Conservation (phyloP, 2,797 vertebrate species). For the Euphonia xanthogaster region DNA sequence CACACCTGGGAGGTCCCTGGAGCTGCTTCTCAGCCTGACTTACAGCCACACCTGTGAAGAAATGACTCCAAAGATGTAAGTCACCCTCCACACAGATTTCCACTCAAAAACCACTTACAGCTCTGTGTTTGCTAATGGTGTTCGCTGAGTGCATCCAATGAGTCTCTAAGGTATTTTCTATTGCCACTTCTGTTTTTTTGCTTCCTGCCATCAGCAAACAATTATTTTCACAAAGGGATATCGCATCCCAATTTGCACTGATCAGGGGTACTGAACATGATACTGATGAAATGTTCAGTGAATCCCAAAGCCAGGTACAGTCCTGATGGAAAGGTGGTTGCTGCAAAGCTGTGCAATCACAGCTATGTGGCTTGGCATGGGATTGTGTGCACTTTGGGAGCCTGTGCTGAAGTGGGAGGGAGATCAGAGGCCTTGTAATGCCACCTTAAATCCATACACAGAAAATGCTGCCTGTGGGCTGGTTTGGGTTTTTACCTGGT, state of each 20-base stretch:
- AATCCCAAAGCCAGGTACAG: neutral
- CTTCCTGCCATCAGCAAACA: neutral
- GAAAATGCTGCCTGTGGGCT: neutral
- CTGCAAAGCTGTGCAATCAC: neutral
- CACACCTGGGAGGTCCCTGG: neutral
- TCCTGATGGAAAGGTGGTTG: neutral
- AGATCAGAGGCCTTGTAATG: neutral
- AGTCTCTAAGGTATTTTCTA: neutral
- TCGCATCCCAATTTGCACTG: neutral
- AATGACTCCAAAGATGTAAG: neutral
- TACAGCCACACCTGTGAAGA: neutral
- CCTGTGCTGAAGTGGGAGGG: neutral
- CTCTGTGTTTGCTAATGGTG: neutral
- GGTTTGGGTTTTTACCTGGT: neutral
- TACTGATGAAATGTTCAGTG: neutral
- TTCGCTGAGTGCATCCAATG: neutral
- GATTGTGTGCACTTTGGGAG: neutral
- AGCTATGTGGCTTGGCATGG: neutral
- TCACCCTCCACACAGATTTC: neutral
- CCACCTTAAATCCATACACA: neutral
- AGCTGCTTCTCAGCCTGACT: neutral
- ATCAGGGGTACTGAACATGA: neutral
- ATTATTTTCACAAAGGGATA: neutral
- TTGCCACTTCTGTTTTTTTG: neutral
- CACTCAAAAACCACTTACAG: neutral